Evolutionary conservation across 2,797 vertebrate species (phyloP).

Genomic region (Emydoidea blandingii): DNA sequence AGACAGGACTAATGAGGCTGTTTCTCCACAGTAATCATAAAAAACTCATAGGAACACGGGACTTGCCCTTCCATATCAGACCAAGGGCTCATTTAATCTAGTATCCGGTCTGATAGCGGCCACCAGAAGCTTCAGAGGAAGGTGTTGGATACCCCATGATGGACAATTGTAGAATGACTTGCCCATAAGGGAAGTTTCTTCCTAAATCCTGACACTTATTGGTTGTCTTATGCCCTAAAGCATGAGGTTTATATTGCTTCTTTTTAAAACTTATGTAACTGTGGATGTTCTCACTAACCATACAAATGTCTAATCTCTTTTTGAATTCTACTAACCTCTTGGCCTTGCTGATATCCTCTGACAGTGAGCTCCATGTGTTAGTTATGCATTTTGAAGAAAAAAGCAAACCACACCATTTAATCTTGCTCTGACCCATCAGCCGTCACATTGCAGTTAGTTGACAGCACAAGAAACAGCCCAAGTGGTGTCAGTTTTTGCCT

Average conservation of each 20-base stretch:
- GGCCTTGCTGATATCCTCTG: background rate
- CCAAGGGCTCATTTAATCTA: background rate
- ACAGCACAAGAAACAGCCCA: background rate
- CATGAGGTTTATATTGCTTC: background rate
- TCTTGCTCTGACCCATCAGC: background rate
- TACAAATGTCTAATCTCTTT: background rate
- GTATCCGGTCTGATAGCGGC: background rate
- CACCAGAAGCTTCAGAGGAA: background rate
- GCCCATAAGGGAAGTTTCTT: background rate
- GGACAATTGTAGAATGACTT: background rate
- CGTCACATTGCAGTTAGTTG: background rate
- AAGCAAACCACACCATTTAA: background rate
- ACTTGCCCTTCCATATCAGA: fast-evolving
- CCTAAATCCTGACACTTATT: background rate
- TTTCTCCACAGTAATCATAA: background rate
- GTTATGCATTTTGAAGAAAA: background rate
- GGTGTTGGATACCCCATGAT: background rate
- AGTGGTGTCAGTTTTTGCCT: background rate
- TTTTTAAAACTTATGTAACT: background rate
- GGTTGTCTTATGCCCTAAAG: background rate
- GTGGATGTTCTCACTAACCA: background rate
- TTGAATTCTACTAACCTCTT: background rate
- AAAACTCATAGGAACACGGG: background rate
- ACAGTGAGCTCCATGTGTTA: background rate
- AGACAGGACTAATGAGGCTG: fast-evolving